These are phyloP conservation scores for Diachasma alloeum DNA, from an alignment of 1,140 invertebrate species.

Conservation along the genomic window DNA sequence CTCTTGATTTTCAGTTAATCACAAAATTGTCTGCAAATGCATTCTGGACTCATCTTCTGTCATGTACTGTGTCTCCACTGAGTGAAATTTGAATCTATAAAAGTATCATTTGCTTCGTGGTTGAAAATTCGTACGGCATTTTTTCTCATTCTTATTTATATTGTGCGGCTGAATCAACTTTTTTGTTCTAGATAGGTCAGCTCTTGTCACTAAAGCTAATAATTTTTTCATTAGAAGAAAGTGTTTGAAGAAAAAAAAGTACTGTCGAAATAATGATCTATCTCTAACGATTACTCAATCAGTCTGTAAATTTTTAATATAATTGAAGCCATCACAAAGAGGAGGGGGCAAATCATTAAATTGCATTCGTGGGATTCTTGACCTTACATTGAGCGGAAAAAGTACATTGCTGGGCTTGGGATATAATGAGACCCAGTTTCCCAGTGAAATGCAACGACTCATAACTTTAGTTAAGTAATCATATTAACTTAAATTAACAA, in stretches of 20 bases:
- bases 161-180: neutral
- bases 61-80: too few species aligned
- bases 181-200: neutral
- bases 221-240: neutral
- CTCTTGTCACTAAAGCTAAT: neutral
- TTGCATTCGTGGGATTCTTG: neutral
- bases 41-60: too few species aligned
- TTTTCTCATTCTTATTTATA: neutral
- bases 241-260: neutral
- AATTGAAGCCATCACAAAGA: neutral
- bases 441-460: neutral
- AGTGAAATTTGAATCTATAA: too few species aligned
- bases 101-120: too few species aligned
- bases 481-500: neutral
- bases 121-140: too few species aligned
- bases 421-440: neutral
- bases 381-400: neutral
- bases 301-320: conserved; percentile 9
- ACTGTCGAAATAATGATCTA: neutral
- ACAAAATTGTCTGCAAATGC: too few species aligned
- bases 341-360: neutral
- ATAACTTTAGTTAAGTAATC: neutral
- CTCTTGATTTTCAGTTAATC: too few species aligned
- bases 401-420: neutral
- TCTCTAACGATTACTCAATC: neutral